phyloP scores from a whole-genome alignment of 2,113 vertebrate genomes.

The Myiozetetes cayanensis region DNA sequence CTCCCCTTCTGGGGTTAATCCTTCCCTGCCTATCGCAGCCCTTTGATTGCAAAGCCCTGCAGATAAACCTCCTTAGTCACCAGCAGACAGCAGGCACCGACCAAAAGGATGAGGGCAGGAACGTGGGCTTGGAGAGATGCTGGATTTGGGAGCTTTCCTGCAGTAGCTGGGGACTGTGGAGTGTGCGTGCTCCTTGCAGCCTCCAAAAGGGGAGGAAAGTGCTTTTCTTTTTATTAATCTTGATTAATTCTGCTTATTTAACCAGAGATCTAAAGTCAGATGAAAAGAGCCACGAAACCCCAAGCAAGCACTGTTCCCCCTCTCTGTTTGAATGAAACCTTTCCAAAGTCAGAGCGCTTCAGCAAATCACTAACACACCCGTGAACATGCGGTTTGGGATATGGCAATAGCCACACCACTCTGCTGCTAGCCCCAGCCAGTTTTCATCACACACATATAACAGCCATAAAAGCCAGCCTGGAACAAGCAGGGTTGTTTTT shows the following conservation, averaged over 20 bases:
- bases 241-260: neutral
- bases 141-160: neutral
- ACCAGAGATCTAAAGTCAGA: neutral
- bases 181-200: neutral
- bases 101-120: neutral
- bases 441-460: slow-evolving; percentile 21
- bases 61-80: slow-evolving; percentile 59
- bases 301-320: fast-evolving
- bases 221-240: neutral
- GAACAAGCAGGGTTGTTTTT: slow-evolving; percentile 32
- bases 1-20: slow-evolving; percentile 68
- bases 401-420: neutral
- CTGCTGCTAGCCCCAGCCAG: neutral
- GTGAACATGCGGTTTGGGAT: slow-evolving; percentile 53
- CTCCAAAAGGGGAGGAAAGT: neutral
- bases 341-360: neutral
- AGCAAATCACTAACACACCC: slow-evolving; percentile 33
- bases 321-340: neutral
- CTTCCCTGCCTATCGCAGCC: slow-evolving; percentile 51
- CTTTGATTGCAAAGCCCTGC: slow-evolving; percentile 79
- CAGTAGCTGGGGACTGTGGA: neutral
- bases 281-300: neutral
- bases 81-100: slow-evolving; percentile 31
- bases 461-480: slow-evolving; percentile 39
- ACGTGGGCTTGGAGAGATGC: neutral